Base-by-base conservation (phyloP, 1,140 invertebrate species). In the Teleogryllus occipitalis region DNA sequence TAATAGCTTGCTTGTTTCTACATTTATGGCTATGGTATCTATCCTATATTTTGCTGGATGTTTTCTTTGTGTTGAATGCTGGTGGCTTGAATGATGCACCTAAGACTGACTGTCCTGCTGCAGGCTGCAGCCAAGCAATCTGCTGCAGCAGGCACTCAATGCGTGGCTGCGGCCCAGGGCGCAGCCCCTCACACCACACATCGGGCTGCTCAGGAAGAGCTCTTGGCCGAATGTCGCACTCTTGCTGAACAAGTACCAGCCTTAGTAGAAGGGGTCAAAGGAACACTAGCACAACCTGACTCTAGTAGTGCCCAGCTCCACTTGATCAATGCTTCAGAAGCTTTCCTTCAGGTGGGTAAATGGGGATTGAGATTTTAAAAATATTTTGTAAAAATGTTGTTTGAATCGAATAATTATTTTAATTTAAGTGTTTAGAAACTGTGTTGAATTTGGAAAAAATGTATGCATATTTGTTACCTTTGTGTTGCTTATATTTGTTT, bases 141-240 rank as follows among this genome's bases (percentile, higher is more conserved):
- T 0, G 94, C 95, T 0, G 91, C 95, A 0, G 93, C 94, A 73
- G 95, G 96, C 0, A 98, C 96, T 0, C 97, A 98, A 84, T 94
- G 96, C 80, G 94, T 98, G 75, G 91, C 94, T 39, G 93, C 94
- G 0, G 91, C 94, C 0, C 96, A 98, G 81, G 94, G 92, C 79
- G 92, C 91, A 0, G 88, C 88, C 1, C 88, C 89, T 21, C 90
- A 95, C 86, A 96, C 93, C 87, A 91, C 89, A 27, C 95, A 92
- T 82, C 83, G 85, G 79, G 86, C 86, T 74, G 92, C 89, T 7
- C 90, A 94, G 83, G 92, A 95, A 82, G 91, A 94, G 74, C 86
- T 98, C 0, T 87, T 92, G n/a, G 87, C 90, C 74, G 93, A 96
- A 82, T 96, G 95, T 83, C 89, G 90, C 79, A 87, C 89, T 8